Percentiles rank a stretch among this genome's conserved stretches.
Conservation (phyloP, 2,888 invertebrate species). For the Drosophila neonasuta region DNA sequence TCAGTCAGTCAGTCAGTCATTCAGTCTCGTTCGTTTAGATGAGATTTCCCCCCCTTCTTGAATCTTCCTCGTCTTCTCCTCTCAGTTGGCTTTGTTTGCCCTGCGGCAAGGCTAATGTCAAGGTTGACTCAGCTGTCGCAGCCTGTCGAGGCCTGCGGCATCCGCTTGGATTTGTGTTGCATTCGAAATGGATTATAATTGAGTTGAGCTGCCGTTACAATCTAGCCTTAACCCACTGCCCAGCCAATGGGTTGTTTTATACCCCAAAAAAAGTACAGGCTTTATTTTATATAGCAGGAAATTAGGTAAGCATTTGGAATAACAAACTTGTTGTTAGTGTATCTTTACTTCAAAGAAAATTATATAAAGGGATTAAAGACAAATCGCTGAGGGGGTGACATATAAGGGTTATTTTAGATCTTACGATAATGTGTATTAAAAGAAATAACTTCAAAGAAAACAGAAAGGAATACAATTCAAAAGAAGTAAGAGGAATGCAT, state of each 20-base stretch:
- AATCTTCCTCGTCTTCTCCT: constrained; percentile 6
- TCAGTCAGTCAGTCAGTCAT: constrained; percentile 12
- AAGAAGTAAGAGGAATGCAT: neutral
- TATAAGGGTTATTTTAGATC: neutral
- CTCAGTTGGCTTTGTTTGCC: constrained; percentile 47
- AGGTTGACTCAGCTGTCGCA: constrained; percentile 62
- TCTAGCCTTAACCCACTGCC: constrained; percentile 36
- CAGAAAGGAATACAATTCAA: too few relatives aligned
- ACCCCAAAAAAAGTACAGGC: neutral
- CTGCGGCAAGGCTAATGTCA: constrained; percentile 69
- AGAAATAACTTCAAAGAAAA: neutral
- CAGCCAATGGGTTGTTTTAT: neutral
- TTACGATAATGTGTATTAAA: neutral
- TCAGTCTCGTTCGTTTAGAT: constrained; percentile 33
- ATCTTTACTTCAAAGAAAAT: neutral
- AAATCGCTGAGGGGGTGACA: neutral
- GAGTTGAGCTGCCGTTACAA: constrained; percentile 43
- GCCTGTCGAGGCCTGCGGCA: constrained; percentile 46
- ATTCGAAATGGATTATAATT: constrained; percentile 67
- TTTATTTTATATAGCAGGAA: neutral
- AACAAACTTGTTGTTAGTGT: neutral
- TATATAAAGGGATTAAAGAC: neutral
- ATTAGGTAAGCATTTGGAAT: neutral
- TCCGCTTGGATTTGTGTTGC: constrained; percentile 54
- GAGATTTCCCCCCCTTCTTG: constrained; percentile 12